A percentile compares a stretch with the other conserved stretches of the same genome.
phyloP scores from a whole-genome alignment of 2,113 vertebrate genomes.

The Takifugu flavidus region DNA sequence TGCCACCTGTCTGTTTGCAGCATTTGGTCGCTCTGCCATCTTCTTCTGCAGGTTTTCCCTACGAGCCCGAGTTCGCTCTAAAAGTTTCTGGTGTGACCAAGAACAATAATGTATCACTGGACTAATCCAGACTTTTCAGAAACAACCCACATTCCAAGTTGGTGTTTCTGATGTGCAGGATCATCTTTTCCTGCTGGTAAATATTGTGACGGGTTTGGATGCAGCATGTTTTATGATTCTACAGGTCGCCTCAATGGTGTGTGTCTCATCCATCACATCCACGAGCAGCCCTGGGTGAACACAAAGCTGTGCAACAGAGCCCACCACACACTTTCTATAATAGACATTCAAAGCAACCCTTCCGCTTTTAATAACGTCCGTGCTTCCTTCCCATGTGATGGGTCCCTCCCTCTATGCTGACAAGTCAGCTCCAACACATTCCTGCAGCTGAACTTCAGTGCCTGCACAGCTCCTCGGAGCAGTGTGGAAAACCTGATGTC shows the following conservation, averaged over 20 bases:
- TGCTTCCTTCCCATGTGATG: background rate
- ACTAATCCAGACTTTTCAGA: too few relatives aligned
- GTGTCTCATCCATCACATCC: too few relatives aligned
- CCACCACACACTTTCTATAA: background rate
- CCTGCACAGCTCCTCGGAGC: conserved; percentile 12
- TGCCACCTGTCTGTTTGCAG: conserved; percentile 60
- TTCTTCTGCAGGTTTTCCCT: conserved; percentile 96
- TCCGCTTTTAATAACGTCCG: conserved; percentile 6
- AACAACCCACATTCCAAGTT: too few relatives aligned
- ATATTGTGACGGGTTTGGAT: too few relatives aligned
- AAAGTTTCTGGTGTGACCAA: conserved; percentile 81
- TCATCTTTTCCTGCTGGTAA: too few relatives aligned
- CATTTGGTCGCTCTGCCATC: conserved; percentile 84
- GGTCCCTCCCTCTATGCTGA: background rate
- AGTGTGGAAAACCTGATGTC: conserved; percentile 54
- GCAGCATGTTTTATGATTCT: too few relatives aligned
- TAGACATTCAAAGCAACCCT: background rate
- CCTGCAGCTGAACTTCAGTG: conserved; percentile 20
- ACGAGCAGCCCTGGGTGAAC: too few relatives aligned
- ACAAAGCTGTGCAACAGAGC: background rate
- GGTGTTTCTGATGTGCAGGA: too few relatives aligned
- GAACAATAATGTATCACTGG: background rate
- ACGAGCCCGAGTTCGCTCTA: conserved; percentile 93
- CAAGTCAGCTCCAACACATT: conserved; percentile 53
- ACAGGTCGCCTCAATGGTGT: too few relatives aligned